Percentiles rank a stretch among this genome's conserved stretches.
These are phyloP conservation scores for Uropsilus gracilis DNA, from an alignment of 2,113 vertebrate species.

Conservation along the genomic window DNA sequence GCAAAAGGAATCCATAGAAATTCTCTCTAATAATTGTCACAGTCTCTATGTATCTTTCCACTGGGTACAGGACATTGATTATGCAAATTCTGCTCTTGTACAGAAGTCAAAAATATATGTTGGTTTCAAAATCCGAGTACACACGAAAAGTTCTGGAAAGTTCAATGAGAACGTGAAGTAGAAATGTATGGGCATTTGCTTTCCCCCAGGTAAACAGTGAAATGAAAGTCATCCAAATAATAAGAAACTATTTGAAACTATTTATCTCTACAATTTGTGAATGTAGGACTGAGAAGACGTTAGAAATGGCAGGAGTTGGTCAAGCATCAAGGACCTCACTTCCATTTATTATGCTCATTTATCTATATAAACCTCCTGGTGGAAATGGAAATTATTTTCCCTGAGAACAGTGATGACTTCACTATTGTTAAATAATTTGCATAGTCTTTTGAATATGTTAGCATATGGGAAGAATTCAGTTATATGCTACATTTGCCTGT, in stretches of 20 bases:
- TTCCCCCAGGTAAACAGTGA: background rate
- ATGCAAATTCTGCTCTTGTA: background rate
- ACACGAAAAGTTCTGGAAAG: background rate
- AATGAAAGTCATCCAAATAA: background rate
- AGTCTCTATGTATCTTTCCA: background rate
- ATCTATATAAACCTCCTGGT: background rate
- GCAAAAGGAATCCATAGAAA: background rate
- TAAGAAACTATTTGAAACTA: slow-evolving; percentile 18
- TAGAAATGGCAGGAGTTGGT: background rate
- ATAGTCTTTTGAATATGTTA: slow-evolving; percentile 49
- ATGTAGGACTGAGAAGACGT: background rate
- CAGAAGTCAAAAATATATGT: background rate
- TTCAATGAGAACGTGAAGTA: background rate
- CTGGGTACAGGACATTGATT: background rate
- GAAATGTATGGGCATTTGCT: background rate
- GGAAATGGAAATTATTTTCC: slow-evolving; percentile 57
- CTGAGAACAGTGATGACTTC: slow-evolving; percentile 20
- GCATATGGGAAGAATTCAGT: slow-evolving; percentile 6
- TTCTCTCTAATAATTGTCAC: background rate
- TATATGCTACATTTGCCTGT: slow-evolving; percentile 4
- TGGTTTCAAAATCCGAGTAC: background rate
- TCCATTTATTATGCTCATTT: slow-evolving; percentile 10
- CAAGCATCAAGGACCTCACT: background rate
- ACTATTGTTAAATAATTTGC: slow-evolving; percentile 41
- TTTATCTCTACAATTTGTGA: background rate